Base-by-base conservation (phyloP, 2,797 vertebrate genomes). In the Anguilla pacifica region DNA sequence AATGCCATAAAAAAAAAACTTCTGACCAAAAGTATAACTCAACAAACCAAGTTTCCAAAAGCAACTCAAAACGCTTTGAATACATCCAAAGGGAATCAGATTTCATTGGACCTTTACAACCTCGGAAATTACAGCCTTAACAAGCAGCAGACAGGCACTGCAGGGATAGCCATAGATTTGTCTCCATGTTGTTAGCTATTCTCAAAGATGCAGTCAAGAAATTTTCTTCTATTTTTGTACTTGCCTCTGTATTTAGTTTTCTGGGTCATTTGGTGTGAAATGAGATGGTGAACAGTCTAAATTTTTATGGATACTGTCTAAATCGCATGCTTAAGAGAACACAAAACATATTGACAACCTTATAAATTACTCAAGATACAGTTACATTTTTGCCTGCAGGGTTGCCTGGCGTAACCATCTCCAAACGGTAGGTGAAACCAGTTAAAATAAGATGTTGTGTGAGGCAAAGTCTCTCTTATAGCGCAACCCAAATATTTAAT, bases 51-150 rank as follows among this genome's bases (percentile, higher is more conserved):
- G 79, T 82, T 82, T 82, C 79, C 79, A 49, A 82, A 82, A 82
- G 46, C 11, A 82, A 51, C 43, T 11, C 25, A 3, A 85, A 88
- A 85, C 67, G 46, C 25, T 85, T 59, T 88, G 83, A 83, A 77
- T 46, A 59, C 67, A 57, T 51, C 83, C 39, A 88, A 39, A 15
- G 43, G 39, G 72, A 85, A 85, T 85, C 87, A 61, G 67, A 83
- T 61, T 77, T 87, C 43, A 55, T 35, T 72, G 19, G 86, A 43
- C 11, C 81, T 84, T 87, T 51, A 49, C 79, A 82, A 82, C 22
- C 49, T 83, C 28, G 83, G 35, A 87, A 84, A 53, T 84, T 74
- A 84, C 51, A 57, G 53, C 61, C 87, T 61, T 77, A 43, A 43
- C 39, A 83, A 74, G 13, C 55, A 83, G 28, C 17, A 59, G 70